Percentiles rank a stretch among this genome's conserved stretches.
Conservation (phyloP, 2,113 vertebrate genomes). For the Tichodroma muraria region DNA sequence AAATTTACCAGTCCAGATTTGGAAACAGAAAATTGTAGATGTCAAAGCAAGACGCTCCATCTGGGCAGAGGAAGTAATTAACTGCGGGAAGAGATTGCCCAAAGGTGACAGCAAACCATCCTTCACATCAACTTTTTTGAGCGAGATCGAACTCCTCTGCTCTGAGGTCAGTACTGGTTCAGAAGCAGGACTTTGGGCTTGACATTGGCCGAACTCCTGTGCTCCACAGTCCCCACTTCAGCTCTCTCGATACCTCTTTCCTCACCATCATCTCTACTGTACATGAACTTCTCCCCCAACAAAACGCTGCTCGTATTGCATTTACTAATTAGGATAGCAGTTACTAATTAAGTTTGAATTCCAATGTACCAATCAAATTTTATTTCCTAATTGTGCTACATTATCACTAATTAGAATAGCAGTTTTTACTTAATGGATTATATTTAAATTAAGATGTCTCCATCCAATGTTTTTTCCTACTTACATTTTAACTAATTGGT, state of each 20-base stretch:
- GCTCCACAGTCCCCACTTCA: not conserved
- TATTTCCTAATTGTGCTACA: conserved; percentile 68
- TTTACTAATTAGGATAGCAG: conserved; percentile 62
- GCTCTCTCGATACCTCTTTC: not conserved
- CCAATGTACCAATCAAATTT: conserved; percentile 67
- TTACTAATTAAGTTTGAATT: conserved; percentile 65
- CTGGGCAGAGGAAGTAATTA: not conserved
- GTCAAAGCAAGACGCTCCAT: not conserved
- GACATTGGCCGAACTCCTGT: not conserved
- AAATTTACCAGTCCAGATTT: not conserved
- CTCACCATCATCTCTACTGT: not conserved
- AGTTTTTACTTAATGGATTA: conserved; percentile 69
- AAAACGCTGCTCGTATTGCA: conserved; percentile 5
- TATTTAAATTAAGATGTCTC: conserved; percentile 63
- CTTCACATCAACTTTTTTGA: not conserved
- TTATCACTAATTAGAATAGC: conserved; percentile 67
- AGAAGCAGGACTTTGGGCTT: not conserved
- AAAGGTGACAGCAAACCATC: not conserved
- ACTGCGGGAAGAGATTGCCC: not conserved
- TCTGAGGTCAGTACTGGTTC: not conserved
- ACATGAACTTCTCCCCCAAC: not conserved
- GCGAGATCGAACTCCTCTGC: not conserved
- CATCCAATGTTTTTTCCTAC: conserved; percentile 38
- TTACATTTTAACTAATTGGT: conserved; percentile 62
- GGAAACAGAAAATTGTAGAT: not conserved